A percentile compares a stretch with the other conserved stretches of the same genome.
Conservation (phyloP, 2,113 vertebrate species). For the Kryptolebias marmoratus region DNA sequence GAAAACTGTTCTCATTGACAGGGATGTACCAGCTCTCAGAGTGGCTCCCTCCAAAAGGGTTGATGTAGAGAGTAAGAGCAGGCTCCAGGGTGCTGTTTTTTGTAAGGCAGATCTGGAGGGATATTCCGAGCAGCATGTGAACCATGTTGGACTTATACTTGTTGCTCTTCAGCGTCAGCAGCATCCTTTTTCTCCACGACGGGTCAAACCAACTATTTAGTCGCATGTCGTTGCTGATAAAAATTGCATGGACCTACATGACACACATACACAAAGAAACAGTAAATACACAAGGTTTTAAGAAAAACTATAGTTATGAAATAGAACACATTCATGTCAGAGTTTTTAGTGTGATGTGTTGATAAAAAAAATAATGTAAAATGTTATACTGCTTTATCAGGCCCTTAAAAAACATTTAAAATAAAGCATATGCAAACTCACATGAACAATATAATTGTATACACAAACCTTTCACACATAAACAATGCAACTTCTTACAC, state of each 20-base stretch:
- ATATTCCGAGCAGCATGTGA: slow-evolving; percentile 95
- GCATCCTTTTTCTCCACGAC: slow-evolving; percentile 95
- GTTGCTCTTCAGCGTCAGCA: slow-evolving; percentile 96
- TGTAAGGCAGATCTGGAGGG: slow-evolving; percentile 95
- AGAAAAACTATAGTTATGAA: background rate
- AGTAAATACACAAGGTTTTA: background rate
- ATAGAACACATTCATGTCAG: background rate
- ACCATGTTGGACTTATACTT: slow-evolving; percentile 98
- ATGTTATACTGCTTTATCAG: background rate
- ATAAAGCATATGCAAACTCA: background rate
- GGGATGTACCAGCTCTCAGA: slow-evolving; percentile 98
- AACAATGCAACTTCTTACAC: too few species aligned
- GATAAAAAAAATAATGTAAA: background rate
- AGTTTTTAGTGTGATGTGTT: background rate
- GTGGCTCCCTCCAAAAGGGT: slow-evolving; percentile 97
- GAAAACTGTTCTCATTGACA: slow-evolving; percentile 89
- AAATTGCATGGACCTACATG: slow-evolving; percentile 90
- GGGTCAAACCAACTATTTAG: slow-evolving; percentile 99
- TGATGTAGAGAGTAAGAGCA: slow-evolving; percentile 91
- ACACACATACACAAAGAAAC: slow-evolving; percentile 2
- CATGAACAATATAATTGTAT: background rate
- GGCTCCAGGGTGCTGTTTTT: slow-evolving; percentile 98
- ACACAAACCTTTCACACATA: too few species aligned
- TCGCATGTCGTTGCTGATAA: slow-evolving; percentile 98
- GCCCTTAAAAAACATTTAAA: too few species aligned